Conservation (phyloP, 2,888 invertebrate species). For the Baronia brevicornis region DNA sequence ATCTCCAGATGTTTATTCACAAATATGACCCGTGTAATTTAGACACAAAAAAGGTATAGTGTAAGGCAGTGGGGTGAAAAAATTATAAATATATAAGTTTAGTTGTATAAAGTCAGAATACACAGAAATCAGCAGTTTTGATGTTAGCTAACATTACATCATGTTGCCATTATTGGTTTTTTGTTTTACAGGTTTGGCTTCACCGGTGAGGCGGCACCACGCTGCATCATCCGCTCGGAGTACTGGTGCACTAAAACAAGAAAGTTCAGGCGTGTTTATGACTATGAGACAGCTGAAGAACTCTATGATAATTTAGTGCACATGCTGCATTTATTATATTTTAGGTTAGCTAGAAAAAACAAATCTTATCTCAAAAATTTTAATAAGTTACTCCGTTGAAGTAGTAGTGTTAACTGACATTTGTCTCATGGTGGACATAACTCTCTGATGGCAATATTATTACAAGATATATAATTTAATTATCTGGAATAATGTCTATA, state of each 20-base stretch:
- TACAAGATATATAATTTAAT: too few species aligned
- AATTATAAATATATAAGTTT: background rate
- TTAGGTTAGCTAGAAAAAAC: conserved; percentile 76
- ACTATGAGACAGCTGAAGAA: conserved; percentile 79
- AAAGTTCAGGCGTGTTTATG: conserved; percentile 76
- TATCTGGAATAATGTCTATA: too few species aligned
- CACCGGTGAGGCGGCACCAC: conserved; percentile 90
- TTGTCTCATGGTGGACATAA: too few species aligned
- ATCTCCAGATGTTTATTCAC: too few species aligned
- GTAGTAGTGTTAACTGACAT: too few species aligned
- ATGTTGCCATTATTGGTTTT: background rate
- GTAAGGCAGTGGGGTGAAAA: too few species aligned
- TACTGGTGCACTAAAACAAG: conserved; percentile 80
- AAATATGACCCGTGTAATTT: too few species aligned
- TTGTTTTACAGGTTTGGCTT: conserved; percentile 85
- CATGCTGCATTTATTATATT: conserved; percentile 91
- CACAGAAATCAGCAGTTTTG: background rate
- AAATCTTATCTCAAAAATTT: background rate
- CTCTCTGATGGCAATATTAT: too few species aligned
- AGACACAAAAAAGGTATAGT: too few species aligned
- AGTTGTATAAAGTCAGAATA: background rate
- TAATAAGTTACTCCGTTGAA: background rate
- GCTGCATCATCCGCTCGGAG: conserved; percentile 89
- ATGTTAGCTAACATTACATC: background rate
- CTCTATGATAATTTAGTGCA: conserved; percentile 90